Evolutionary conservation across 2,888 invertebrate genomes (phyloP).

Genomic region (Pammene aurita): DNA sequence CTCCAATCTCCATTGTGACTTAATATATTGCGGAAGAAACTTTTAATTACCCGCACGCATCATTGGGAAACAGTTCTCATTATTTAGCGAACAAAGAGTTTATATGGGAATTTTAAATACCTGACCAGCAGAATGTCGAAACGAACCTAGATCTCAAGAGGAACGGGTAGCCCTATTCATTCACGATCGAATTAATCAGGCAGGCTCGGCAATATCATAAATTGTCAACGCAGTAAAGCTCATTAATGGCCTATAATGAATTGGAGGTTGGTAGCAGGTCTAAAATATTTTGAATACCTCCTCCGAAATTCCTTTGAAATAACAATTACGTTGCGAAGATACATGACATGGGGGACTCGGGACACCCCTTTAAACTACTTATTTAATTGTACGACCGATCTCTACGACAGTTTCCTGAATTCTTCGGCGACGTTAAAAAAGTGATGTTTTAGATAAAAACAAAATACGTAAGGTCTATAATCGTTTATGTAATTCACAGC

Average conservation of each 20-base stretch:
- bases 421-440: constrained; percentile 42
- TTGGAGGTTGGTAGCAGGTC: constrained; percentile 75
- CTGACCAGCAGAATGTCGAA: constrained; percentile 42
- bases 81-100: constrained; percentile 36
- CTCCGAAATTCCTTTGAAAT: constrained; percentile 64
- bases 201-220: constrained; percentile 61
- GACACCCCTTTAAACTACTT: constrained; percentile 62
- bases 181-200: constrained; percentile 74
- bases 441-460: neutral
- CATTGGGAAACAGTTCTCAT: constrained; percentile 1
- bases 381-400: constrained; percentile 65
- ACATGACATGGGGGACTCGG: constrained; percentile 47
- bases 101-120: constrained; percentile 29
- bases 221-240: constrained; percentile 68
- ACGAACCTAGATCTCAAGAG: constrained; percentile 50
- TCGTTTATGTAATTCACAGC: too few species aligned
- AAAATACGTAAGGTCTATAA: neutral
- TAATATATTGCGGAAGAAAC: too few species aligned
- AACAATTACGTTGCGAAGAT: constrained; percentile 62
- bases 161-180: constrained; percentile 61
- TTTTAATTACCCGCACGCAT: neutral
- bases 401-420: constrained; percentile 53
- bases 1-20: neutral
- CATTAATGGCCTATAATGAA: constrained; percentile 77
- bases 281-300: constrained; percentile 56